Evolutionary conservation across 2,113 vertebrate species (phyloP), one percentile per base, ranked within the genome.

Genomic region (Microtus richardsoni): DNA sequence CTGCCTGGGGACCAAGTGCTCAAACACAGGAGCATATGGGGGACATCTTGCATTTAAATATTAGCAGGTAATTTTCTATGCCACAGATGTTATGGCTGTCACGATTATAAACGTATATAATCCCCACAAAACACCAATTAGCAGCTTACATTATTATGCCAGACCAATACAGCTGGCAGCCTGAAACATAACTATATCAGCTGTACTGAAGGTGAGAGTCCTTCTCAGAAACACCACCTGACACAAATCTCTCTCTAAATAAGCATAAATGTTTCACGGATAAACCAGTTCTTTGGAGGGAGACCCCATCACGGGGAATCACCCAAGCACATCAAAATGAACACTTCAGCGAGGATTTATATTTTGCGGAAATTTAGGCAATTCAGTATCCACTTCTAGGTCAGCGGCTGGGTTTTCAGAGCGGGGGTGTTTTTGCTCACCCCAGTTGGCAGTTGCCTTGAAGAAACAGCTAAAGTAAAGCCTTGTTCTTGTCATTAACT

Each of bases 401-500:
- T 70, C 41, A 49, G 54, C 2, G 41, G 82, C 68, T 86, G 75
- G 79, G 28, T 84, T 94, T 94, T 92, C 75, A 44, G 64, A 80
- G 22, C 13, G 70, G 24, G 24, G n/a, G 2, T 10, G n/a, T 12
- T 86, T 75, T 68, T 64, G 91, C 75, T 93, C 36, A 66, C 89
- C 49, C 52, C 44, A 19, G 77, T 52, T 80, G 84, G 60, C 91
- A 70, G 64, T 95, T 70, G 68, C 44, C 94, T 93, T 78, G 79
- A 24, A 83, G 75, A 22, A 92, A 75, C 19, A 80, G 79, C 26
- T n/a, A 70, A 95, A 89, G 75, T 73, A 74, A 87, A 73, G 94
- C 91, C 74, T 75, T 84, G 66, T 71, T 84, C 58, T 91, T 87
- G 17, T 92, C 44, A 79, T 92, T 97, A 93, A 73, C 39, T 89